Conservation (phyloP, 2,113 vertebrate genomes). For the Pygoscelis adeliae region DNA sequence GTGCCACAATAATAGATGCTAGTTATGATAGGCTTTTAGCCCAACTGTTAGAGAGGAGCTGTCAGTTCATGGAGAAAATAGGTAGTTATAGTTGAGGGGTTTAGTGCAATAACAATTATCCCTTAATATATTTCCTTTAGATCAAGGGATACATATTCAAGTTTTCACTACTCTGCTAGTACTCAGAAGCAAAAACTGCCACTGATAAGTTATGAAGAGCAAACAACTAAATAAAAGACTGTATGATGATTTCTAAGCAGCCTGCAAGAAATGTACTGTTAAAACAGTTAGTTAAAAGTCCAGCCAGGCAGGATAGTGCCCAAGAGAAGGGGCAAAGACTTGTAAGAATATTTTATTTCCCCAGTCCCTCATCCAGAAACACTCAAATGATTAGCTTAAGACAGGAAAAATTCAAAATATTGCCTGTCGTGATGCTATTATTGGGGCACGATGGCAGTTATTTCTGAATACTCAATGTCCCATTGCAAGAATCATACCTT, state of each 20-base stretch:
- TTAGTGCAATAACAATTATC: background rate
- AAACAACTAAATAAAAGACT: background rate
- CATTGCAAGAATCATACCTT: background rate
- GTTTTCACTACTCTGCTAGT: background rate
- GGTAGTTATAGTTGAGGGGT: background rate
- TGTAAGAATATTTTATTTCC: background rate
- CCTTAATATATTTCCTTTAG: background rate
- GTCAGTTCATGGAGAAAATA: background rate
- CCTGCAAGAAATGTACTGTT: background rate
- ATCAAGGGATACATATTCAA: background rate
- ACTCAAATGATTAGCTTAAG: background rate
- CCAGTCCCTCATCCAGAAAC: background rate
- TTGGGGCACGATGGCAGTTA: background rate
- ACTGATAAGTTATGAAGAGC: background rate
- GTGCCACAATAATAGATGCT: background rate
- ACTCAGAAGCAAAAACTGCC: background rate
- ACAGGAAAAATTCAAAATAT: background rate
- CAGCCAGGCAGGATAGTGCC: background rate
- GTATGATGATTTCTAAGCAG: background rate
- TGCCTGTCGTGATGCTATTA: background rate
- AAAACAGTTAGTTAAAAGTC: background rate
- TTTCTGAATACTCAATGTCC: background rate
- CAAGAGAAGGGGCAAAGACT: background rate
- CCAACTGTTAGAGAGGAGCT: background rate
- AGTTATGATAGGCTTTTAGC: background rate